Base-by-base conservation (phyloP, 2,888 invertebrate species). In the Dasysyrphus tricinctus region DNA sequence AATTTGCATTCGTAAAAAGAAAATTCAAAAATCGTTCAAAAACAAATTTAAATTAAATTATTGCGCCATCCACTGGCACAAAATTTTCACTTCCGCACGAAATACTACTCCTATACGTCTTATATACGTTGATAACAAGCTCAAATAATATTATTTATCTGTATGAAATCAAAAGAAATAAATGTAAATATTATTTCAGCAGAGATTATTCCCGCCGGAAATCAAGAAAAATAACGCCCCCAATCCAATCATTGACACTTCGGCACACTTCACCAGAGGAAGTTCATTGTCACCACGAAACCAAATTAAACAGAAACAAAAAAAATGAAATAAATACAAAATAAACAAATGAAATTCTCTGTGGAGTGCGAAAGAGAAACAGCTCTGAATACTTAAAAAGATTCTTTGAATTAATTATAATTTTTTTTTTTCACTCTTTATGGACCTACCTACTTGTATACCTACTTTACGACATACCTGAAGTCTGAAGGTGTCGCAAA, bases 121-220 rank as follows among this genome's bases (percentile, higher is more conserved):
- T 19, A n/a, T n/a, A n/a, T n/a, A 24, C 5, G 1, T 19, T 8
- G 3, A 51, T 19, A 24, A 7, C 14, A 14, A 3, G 14, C 7
- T 24, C 24, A 29, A 14, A 54, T 29, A 54, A 54, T 24, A 51
- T 51, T 24, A 24, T 51, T 51, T 54, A 11, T 51, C 5, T 51
- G 51, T 29, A 14, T 54, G 32, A 54, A 32, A 54, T 54, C 29
- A 32, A 32, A 32, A 54, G 7, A 8, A 54, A 54, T 2, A 0
- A n/a, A 32, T 54, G 54, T n/a, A 29, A 54, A 54, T 54, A 54
- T 54, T 54, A 32, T 54, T 54, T 54, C 5, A 32, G 5, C 14
- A 54, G 54, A 54, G n/a, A 32, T 32, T 54, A 54, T 54, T 54
- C 54, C 54, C 32, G n/a, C 54, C 54, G 54, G 54, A 54, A 54